Evolutionary conservation across 2,888 invertebrate species (phyloP).

Genomic region (Mesorhabditis sp.): DNA sequence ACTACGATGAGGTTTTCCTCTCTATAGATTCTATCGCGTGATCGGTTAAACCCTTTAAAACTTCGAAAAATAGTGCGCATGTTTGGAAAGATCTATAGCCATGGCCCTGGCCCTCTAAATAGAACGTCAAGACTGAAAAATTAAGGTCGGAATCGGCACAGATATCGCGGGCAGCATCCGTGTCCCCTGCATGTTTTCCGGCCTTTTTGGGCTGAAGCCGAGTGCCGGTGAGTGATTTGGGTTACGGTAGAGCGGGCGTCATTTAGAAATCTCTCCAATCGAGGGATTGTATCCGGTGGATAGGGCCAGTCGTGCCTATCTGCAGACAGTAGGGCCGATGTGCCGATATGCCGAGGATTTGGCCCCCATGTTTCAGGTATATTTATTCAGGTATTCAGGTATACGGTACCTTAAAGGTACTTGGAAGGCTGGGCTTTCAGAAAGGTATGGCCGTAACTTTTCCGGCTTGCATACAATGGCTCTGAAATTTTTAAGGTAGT

Average conservation of each 20-base stretch:
- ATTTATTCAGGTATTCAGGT: too few relatives aligned
- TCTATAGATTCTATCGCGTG: too few relatives aligned
- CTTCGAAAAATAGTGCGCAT: too few relatives aligned
- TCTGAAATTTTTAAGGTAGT: too few relatives aligned
- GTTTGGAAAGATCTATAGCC: not conserved
- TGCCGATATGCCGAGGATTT: slow-evolving; percentile 6
- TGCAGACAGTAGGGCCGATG: slow-evolving; percentile 3
- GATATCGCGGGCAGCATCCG: slow-evolving; percentile 5
- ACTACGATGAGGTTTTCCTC: too few relatives aligned
- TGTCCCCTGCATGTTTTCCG: slow-evolving; percentile 5
- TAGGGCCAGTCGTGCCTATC: not conserved
- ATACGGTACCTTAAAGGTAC: too few relatives aligned
- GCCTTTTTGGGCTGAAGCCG: not conserved
- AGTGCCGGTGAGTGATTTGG: not conserved
- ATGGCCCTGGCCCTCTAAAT: not conserved
- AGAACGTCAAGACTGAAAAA: not conserved
- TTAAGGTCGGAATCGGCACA: not conserved
- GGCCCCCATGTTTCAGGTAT: not conserved
- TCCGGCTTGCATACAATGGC: too few relatives aligned
- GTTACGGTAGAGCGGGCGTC: not conserved
- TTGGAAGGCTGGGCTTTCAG: too few relatives aligned
- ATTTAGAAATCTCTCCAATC: not conserved
- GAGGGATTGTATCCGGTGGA: not conserved
- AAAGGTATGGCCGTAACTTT: too few relatives aligned
- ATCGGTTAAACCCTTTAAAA: too few relatives aligned